Evolutionary conservation across 2,888 invertebrate genomes (phyloP).

Genomic region (Saturnia pavonia): DNA sequence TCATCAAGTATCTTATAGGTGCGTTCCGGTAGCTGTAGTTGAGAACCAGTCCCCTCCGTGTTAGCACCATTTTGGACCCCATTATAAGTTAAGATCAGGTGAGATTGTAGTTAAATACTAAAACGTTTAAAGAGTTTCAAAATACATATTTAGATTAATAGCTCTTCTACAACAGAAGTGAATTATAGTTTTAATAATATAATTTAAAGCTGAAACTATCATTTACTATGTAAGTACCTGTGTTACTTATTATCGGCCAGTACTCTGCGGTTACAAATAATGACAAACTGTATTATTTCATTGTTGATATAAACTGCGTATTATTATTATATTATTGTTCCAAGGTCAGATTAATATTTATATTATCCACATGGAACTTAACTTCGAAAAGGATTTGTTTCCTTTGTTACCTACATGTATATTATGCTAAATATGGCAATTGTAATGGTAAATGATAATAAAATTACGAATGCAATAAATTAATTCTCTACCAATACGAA

Average conservation of each 20-base stretch:
- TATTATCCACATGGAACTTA: background rate
- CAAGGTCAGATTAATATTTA: background rate
- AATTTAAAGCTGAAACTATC: background rate
- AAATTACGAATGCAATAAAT: conserved; percentile 37
- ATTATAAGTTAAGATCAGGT: too few species aligned
- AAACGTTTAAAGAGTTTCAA: too few species aligned
- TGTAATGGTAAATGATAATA: background rate
- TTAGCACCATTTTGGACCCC: too few species aligned
- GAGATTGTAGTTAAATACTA: too few species aligned
- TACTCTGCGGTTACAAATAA: background rate
- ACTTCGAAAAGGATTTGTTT: background rate
- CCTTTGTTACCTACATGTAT: background rate
- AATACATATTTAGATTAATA: background rate
- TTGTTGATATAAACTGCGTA: conserved; percentile 5
- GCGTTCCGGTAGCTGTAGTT: too few species aligned
- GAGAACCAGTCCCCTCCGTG: too few species aligned
- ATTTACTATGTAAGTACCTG: background rate
- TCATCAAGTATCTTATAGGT: too few species aligned
- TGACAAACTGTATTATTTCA: conserved; percentile 3
- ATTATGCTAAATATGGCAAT: background rate
- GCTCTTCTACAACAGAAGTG: background rate
- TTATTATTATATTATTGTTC: background rate
- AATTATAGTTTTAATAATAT: background rate
- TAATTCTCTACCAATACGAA: conserved; percentile 48
- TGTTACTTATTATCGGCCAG: conserved; percentile 1